These are phyloP conservation scores for Mylabris phalerata DNA, from an alignment of 1,140 invertebrate genomes.

Conservation along the genomic window DNA sequence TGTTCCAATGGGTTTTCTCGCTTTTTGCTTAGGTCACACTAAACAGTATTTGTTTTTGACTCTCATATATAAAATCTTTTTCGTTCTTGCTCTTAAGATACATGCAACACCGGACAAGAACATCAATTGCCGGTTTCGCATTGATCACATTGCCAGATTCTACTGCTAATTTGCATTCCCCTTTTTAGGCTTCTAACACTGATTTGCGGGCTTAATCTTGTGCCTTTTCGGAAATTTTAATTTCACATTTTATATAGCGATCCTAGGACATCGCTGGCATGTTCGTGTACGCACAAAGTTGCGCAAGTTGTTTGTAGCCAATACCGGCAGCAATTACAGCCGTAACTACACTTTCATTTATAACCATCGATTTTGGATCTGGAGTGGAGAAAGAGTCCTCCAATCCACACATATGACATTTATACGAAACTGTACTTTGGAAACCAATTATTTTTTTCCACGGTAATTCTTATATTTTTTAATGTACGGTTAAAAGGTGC, in stretches of 20 bases:
- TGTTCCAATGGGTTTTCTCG: not conserved
- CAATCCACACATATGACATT: conserved; percentile 6
- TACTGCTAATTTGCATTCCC: conserved; percentile 5
- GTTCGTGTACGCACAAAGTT: not conserved
- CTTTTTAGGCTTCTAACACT: conserved; percentile 2
- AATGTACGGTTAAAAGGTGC: too few relatives aligned
- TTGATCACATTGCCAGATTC: not conserved
- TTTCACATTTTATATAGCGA: not conserved
- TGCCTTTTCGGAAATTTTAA: not conserved
- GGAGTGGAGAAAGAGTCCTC: not conserved
- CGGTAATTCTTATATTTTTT: too few relatives aligned
- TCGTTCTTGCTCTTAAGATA: not conserved
- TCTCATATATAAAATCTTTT: not conserved
- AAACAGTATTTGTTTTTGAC: not conserved
- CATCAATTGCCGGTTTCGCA: not conserved
- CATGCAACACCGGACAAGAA: conserved; percentile 6
- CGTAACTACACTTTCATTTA: not conserved
- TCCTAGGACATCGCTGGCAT: not conserved
- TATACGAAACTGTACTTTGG: not conserved
- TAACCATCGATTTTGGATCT: not conserved
- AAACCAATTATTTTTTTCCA: not conserved
- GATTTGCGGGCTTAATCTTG: not conserved
- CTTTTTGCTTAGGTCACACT: not conserved
- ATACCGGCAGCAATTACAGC: not conserved
- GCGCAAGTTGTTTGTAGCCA: not conserved